Base-by-base conservation (phyloP, 1,140 invertebrate genomes). In the Patella vulgata region DNA sequence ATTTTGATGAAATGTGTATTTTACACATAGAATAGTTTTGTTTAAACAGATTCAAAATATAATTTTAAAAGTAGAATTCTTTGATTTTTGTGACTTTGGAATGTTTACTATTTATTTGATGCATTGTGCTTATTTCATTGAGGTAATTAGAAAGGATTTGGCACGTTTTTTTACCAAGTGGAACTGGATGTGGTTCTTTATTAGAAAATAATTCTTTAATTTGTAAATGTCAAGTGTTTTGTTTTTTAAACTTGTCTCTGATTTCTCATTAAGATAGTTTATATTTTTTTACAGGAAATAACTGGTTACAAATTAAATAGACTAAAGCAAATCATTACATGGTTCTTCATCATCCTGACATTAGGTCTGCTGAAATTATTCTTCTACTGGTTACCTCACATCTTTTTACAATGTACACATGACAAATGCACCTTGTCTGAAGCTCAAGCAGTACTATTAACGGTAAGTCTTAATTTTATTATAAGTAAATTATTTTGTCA, bases 321-420 rank as follows among this genome's bases (percentile, higher is more conserved):
- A 30, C 6, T n/a, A 0, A 51, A 53, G 28, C 50, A 61, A 30
- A 42, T 86, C 25, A 14, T 90, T 1, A 90, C 88, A 25, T 91
- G 88, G 86, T 52, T 89, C 0, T 83, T 86, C 3, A 90, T 91
- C 63, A 69, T 91, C 3, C 44, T 92, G n/a, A 91, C 90, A 8
- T 84, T 87, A 17, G 93, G 94, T 27, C 76, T 93, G 8, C 85
- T 96, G 5, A 88, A 92, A 21, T 85, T 96, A 23, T 78, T 95
- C 33, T 92, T 94, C 80, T 92, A 96, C 80, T 97, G 94, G 94
- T 91, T 89, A 81, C 92, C 93, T 0, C 89, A 89, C 47, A 89
- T 91, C 82, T 87, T 90, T 73, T 83, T 97, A 14, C 89, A 91
- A 59, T 87, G 88, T 11, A 96, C 92, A 0, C 90, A 93, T 74